Conservation (phyloP, 2,797 vertebrate species). For the Sardinella longiceps region DNA sequence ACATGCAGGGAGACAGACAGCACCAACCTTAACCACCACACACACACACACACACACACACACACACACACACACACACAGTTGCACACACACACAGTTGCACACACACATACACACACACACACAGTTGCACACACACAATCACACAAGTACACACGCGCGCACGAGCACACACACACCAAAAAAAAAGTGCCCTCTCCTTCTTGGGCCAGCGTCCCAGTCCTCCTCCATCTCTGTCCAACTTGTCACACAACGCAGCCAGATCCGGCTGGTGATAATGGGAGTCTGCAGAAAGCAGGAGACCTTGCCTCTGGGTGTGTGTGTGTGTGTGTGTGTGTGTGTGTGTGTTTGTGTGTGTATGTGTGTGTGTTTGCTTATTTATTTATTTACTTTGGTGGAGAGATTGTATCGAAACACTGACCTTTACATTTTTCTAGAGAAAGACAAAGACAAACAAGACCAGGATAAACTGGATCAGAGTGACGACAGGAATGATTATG, state of each 20-base stretch:
- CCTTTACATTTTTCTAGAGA: conserved; percentile 7
- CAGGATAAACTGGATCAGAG: background rate
- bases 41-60: background rate
- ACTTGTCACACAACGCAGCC: conserved; percentile 9
- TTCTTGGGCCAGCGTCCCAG: background rate
- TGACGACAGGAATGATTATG: background rate
- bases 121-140: background rate
- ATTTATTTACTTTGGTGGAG: background rate
- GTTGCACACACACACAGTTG: background rate
- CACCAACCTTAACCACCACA: no score
- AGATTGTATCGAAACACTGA: background rate
- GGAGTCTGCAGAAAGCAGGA: background rate
- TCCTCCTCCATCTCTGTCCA: background rate
- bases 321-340: background rate
- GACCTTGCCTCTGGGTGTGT: background rate
- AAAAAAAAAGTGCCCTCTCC: background rate
- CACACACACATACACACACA: background rate
- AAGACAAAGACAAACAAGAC: background rate
- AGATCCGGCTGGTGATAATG: conserved; percentile 8
- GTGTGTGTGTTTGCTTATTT: background rate
- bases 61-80: conserved; percentile 1
- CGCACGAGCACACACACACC: background rate
- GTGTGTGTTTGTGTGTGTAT: background rate
- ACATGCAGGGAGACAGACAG: background rate
- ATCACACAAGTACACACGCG: background rate